Percentiles rank a stretch among this genome's conserved stretches.
phyloP scores from a whole-genome alignment of 2,888 invertebrate species.

The Drosophila merina region DNA sequence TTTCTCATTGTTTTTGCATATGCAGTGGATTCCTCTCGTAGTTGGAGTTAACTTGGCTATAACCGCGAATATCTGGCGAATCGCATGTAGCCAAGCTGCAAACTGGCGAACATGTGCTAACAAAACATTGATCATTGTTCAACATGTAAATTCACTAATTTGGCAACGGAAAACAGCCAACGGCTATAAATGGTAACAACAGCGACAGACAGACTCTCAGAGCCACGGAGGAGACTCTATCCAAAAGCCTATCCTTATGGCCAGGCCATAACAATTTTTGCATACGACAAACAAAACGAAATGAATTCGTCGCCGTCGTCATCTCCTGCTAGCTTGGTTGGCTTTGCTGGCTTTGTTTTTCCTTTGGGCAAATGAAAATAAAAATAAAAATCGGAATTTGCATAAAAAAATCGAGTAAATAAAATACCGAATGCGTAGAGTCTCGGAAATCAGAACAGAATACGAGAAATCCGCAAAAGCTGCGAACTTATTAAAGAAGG shows the following conservation, averaged over 20 bases:
- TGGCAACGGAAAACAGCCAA: slow-evolving; percentile 74
- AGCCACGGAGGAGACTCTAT: slow-evolving; percentile 35
- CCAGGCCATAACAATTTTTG: slow-evolving; percentile 69
- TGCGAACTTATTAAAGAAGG: slow-evolving; percentile 77
- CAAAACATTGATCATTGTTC: slow-evolving; percentile 81
- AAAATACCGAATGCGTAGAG: slow-evolving; percentile 56
- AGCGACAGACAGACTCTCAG: slow-evolving; percentile 35
- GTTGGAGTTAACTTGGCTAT: slow-evolving; percentile 50
- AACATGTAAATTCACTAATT: slow-evolving; percentile 81
- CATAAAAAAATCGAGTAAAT: slow-evolving; percentile 80
- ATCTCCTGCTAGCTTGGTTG: neutral
- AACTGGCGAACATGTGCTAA: slow-evolving; percentile 74
- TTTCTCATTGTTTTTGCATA: slow-evolving; percentile 48
- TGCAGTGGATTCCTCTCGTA: slow-evolving; percentile 22
- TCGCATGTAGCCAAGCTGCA: slow-evolving; percentile 53
- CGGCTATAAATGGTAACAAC: slow-evolving; percentile 77
- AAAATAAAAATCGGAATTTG: slow-evolving; percentile 76
- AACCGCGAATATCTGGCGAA: slow-evolving; percentile 50
- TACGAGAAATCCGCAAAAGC: slow-evolving; percentile 54
- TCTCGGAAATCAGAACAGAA: slow-evolving; percentile 56
- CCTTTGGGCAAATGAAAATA: slow-evolving; percentile 50
- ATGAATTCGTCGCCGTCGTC: slow-evolving; percentile 66
- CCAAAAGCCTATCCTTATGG: slow-evolving; percentile 33
- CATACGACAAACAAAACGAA: slow-evolving; percentile 66
- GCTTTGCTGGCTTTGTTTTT: slow-evolving; percentile 13